Conservation (phyloP, 2,797 vertebrate species). For the Alfaro cultratus region DNA sequence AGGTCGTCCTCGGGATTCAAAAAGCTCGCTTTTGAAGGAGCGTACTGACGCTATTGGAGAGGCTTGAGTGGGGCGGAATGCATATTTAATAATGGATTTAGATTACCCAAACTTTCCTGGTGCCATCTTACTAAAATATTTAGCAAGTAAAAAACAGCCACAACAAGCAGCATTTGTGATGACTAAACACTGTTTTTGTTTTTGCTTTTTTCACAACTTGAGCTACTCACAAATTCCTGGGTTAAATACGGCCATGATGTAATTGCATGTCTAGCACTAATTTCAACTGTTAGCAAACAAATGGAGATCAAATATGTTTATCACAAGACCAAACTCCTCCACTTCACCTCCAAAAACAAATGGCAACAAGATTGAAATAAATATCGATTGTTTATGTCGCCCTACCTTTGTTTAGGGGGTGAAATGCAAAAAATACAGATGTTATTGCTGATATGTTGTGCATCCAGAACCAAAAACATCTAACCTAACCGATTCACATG, state of each 20-base stretch:
- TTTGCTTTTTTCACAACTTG: background rate
- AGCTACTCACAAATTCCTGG: background rate
- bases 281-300: background rate
- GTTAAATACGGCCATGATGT: background rate
- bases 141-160: background rate
- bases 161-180: slow-evolving; percentile 6
- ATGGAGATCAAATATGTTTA: no score
- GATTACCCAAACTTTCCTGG: background rate
- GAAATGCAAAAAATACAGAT: no score
- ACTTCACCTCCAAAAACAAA: no score
- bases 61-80: background rate
- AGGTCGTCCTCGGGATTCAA: slow-evolving; percentile 30
- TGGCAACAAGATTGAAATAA: no score
- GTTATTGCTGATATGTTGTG: no score
- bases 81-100: slow-evolving; percentile 34
- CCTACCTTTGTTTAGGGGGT: no score
- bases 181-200: background rate
- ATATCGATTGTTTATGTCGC: no score
- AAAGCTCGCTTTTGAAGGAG: slow-evolving; percentile 49
- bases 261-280: background rate
- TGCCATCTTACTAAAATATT: background rate
- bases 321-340: no score
- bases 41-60: slow-evolving; percentile 1
- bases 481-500: no score
- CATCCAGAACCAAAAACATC: background rate